Conservation (phyloP, 2,113 vertebrate genomes). For the Dinomys branickii region DNA sequence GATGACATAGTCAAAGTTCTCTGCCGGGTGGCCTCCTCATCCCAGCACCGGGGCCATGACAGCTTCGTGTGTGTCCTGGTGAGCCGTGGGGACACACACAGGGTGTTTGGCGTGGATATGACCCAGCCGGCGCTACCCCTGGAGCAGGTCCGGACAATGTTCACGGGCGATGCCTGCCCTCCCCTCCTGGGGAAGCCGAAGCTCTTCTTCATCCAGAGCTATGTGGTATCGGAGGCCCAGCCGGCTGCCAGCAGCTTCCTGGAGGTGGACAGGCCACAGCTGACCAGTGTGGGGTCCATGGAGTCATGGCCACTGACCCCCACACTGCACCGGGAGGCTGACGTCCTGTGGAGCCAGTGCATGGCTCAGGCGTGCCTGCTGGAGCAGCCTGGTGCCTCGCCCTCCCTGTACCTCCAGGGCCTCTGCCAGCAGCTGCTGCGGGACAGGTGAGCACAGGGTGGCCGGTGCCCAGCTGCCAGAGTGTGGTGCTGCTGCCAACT, state of each 20-base stretch:
- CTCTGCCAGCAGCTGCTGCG: constrained; percentile 86
- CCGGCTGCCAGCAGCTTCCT: constrained; percentile 68
- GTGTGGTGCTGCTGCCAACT: neutral
- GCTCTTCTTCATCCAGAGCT: constrained; percentile 96
- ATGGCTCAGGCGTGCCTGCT: constrained; percentile 85
- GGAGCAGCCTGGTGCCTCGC: constrained; percentile 67
- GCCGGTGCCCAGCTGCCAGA: neutral
- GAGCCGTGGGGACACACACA: constrained; percentile 87
- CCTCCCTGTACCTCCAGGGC: constrained; percentile 89
- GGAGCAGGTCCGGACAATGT: constrained; percentile 86
- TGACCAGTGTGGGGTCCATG: neutral
- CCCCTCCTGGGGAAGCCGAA: constrained; percentile 93
- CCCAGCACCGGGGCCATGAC: constrained; percentile 83
- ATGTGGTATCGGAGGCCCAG: constrained; percentile 77
- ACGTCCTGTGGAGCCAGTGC: constrained; percentile 95
- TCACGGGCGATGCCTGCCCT: constrained; percentile 88
- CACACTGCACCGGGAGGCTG: constrained; percentile 89
- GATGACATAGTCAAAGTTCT: constrained; percentile 72
- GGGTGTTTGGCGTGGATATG: constrained; percentile 88
- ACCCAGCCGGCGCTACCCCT: constrained; percentile 80
- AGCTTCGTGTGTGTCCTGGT: constrained; percentile 92
- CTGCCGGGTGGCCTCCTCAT: constrained; percentile 64
- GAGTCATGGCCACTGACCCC: neutral
- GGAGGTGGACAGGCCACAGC: constrained; percentile 87
- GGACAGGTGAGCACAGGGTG: constrained; percentile 85